Evolutionary conservation across 2,888 invertebrate species (phyloP), one percentile per base, ranked within the genome.

Genomic region (Carabus problematicus): DNA sequence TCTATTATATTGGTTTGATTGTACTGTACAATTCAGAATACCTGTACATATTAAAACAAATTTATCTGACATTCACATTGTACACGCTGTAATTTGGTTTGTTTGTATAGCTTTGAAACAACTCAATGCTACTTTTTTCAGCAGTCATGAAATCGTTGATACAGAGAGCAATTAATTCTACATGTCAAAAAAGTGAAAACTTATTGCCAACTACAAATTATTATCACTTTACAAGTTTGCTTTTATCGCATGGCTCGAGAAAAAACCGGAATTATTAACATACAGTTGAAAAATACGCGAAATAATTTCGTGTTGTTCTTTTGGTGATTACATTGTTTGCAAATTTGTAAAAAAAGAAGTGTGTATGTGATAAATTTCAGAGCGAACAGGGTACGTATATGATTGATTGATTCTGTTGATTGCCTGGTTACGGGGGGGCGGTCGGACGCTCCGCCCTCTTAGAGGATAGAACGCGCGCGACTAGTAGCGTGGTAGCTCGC

Each of bases 361-460:
- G 55, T 29, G n/a, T 56, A 19, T n/a, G 18, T 56, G 40, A 60
- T 40, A 60, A 40, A 18, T 29, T 60, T 62, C 9, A 16, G n/a
- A 4, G 8, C 11, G 47, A 45, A 39, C 8, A 47, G 49, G 45
- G 29, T n/a, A 54, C 11, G 54, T 54, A 54, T 16, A 42, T 60
- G 49, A 62, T 67, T 67, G 67, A 68, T 68, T 61, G 68, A 68
- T 64, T 66, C 59, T 66, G 69, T 62, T 61, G 54, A 61, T 60
- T 68, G 61, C 19, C 56, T 18, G 56, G 18, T 56, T 56, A 29
- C 29, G 29, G 60, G 62, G 61, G 61, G 61, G 54, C 39, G 39
- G 19, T 52, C 42, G 16, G 19, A 56, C 18, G 69, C 61, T 62
- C 62, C 69, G 62, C 62, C 69, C 69, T 54, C 49, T 56, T 40